phyloP scores from a whole-genome alignment of 2,888 invertebrate genomes.

The Antheraea assamensis region DNA sequence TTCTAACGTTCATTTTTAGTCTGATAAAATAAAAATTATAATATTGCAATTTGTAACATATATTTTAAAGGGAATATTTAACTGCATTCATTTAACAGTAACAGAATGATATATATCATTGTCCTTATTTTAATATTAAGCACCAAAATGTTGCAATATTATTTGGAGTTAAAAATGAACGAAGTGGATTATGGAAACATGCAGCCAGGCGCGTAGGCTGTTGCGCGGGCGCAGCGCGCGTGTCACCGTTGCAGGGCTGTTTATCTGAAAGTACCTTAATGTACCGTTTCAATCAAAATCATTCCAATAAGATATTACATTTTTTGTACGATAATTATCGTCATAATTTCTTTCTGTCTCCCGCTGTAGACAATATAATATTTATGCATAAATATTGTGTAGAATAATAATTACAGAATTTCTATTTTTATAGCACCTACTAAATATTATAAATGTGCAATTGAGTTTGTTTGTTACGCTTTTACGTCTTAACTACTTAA shows the following conservation, averaged over 20 bases:
- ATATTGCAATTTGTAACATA: neutral
- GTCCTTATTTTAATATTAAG: neutral
- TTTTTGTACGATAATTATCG: neutral
- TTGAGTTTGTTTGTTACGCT: too few species aligned
- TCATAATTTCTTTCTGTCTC: neutral
- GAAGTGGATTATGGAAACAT: constrained; percentile 40
- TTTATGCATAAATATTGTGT: neutral
- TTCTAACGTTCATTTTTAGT: neutral
- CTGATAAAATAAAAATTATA: neutral
- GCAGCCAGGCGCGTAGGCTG: constrained; percentile 47
- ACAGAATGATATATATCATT: neutral
- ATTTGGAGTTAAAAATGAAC: neutral
- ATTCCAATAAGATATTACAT: neutral
- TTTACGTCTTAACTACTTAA: too few species aligned
- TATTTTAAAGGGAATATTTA: neutral
- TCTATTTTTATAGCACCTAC: too few species aligned
- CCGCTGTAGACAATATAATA: neutral
- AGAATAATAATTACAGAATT: neutral
- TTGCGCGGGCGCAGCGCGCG: constrained; percentile 44
- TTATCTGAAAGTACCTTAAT: constrained; percentile 19
- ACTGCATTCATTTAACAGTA: neutral
- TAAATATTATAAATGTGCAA: too few species aligned
- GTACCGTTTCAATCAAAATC: constrained; percentile 6
- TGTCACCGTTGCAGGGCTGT: constrained; percentile 42
- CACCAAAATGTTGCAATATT: neutral